Conservation (phyloP, 2,888 invertebrate species). For the Emmelina monodactyla region DNA sequence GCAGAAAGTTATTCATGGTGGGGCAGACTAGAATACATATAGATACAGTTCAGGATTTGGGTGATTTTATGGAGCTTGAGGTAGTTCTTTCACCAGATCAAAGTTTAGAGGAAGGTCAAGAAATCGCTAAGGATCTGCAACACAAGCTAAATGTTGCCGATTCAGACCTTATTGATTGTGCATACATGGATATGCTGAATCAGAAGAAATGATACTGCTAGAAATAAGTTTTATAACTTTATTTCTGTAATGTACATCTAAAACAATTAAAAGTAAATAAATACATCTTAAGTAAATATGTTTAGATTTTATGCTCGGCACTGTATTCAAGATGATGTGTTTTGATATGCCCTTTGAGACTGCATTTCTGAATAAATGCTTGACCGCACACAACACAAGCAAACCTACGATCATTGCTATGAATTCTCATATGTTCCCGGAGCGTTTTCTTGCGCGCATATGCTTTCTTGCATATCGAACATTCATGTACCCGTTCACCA, state of each 20-base stretch:
- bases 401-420: constrained; percentile 24
- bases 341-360: constrained; percentile 24
- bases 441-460: constrained; percentile 25
- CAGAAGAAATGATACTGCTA: neutral
- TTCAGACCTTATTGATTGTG: constrained; percentile 72
- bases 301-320: neutral
- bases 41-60: constrained; percentile 82
- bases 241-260: too few species aligned
- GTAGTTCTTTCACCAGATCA: constrained; percentile 75
- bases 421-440: constrained; percentile 28
- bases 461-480: constrained; percentile 27
- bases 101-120: constrained; percentile 71
- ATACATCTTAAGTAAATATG: too few species aligned
- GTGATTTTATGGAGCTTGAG: constrained; percentile 86
- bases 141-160: constrained; percentile 68
- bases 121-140: constrained; percentile 75
- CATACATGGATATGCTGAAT: constrained; percentile 77
- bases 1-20: constrained; percentile 77
- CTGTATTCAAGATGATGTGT: constrained; percentile 17
- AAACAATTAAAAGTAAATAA: too few species aligned
- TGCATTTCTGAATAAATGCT: constrained; percentile 25
- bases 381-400: constrained; percentile 23
- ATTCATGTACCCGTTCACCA: constrained; percentile 24
- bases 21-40: constrained; percentile 88
- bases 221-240: too few species aligned